Evolutionary conservation across 2,888 invertebrate species (phyloP).

Genomic region (Trichogramma evanescens): DNA sequence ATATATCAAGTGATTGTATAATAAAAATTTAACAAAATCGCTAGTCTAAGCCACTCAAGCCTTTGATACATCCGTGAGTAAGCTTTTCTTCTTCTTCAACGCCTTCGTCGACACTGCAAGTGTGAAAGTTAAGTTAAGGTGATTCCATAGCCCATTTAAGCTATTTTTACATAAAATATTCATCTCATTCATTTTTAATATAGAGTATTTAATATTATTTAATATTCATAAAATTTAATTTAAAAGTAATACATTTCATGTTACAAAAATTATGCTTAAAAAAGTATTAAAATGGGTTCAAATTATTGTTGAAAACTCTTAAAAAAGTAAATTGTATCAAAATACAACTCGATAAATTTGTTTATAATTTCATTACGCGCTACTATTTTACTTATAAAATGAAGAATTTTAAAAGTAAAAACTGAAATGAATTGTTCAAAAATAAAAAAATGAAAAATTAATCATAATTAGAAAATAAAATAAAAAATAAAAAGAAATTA

Average conservation of each 20-base stretch:
- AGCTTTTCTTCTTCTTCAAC: slow-evolving; percentile 12
- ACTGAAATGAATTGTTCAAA: no score
- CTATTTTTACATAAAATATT: no score
- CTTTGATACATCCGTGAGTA: slow-evolving; percentile 3
- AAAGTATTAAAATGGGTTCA: not conserved
- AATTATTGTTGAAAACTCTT: no score
- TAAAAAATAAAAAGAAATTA: no score
- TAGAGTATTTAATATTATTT: not conserved
- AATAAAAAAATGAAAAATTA: no score
- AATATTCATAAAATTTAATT: not conserved
- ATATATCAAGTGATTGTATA: slow-evolving; percentile 31
- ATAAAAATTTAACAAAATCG: slow-evolving; percentile 20
- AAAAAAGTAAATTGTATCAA: no score
- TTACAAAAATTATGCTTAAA: not conserved
- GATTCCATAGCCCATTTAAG: no score
- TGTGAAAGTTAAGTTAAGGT: not conserved
- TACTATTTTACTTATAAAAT: no score
- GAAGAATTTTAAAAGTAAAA: no score
- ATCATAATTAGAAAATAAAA: no score
- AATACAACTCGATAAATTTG: no score
- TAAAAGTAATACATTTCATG: not conserved
- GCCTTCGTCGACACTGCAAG: not conserved
- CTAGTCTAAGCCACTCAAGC: not conserved
- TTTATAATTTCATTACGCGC: no score
- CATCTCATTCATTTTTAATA: not conserved